A percentile compares a stretch with the other conserved stretches of the same genome.
phyloP scores from a whole-genome alignment of 2,113 vertebrate species.

The Psettodes erumei region DNA sequence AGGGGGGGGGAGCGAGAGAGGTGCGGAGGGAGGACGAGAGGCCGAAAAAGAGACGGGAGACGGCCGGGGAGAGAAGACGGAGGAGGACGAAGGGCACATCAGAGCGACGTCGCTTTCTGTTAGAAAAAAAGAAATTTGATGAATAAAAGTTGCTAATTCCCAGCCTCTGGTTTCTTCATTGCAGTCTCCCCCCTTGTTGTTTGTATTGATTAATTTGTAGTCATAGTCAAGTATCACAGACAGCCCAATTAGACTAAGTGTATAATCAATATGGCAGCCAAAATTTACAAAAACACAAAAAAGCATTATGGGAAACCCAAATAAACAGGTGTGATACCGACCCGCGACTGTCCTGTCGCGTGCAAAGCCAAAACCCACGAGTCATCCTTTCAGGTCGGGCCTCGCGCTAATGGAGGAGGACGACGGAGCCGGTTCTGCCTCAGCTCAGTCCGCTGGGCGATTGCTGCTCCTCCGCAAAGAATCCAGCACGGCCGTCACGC shows the following conservation, averaged over 20 bases:
- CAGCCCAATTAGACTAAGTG: too few relatives aligned
- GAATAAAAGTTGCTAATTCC: conserved; percentile 37
- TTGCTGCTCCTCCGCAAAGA: background rate
- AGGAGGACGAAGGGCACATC: conserved; percentile 11
- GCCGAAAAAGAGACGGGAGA: background rate
- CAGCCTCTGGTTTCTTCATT: background rate
- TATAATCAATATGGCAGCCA: too few relatives aligned
- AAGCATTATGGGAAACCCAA: too few relatives aligned
- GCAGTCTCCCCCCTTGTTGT: background rate
- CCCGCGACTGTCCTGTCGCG: too few relatives aligned
- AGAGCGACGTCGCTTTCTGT: too few relatives aligned
- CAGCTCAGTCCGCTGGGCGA: background rate
- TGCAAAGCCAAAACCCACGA: background rate
- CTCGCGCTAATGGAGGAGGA: background rate
- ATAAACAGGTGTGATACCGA: too few relatives aligned
- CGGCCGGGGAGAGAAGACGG: background rate
- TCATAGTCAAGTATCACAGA: too few relatives aligned
- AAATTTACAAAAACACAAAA: too few relatives aligned
- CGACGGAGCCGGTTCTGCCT: background rate
- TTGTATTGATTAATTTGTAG: too few relatives aligned
- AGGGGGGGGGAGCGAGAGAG: background rate
- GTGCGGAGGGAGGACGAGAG: conserved; percentile 4
- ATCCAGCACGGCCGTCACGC: background rate
- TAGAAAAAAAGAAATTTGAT: too few relatives aligned
- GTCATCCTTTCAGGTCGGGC: background rate